Evolutionary conservation across 2,888 invertebrate genomes (phyloP).

Genomic region (Ochropacha duplaris): DNA sequence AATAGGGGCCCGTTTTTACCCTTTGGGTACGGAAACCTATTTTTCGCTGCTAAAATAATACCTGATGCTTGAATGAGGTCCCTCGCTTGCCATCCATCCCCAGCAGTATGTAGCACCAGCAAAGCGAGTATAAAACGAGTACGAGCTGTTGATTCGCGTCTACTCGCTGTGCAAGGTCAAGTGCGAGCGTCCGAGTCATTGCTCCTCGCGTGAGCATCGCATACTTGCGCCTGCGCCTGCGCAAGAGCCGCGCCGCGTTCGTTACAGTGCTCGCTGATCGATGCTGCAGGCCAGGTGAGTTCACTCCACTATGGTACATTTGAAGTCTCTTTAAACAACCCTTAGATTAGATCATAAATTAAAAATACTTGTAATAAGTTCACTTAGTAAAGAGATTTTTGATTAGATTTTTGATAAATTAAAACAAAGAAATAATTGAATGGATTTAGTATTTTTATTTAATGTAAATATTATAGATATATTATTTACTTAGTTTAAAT

Average conservation of each 20-base stretch:
- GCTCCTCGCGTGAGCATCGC: constrained; percentile 61
- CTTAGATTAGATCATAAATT: background rate
- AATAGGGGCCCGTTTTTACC: too few relatives aligned
- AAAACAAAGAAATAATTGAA: too few relatives aligned
- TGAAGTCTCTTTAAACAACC: background rate
- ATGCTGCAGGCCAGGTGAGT: constrained; percentile 3
- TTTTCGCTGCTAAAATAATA: background rate
- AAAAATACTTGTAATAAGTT: too few relatives aligned
- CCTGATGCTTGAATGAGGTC: background rate
- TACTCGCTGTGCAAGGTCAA: constrained; percentile 77
- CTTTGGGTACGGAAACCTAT: too few relatives aligned
- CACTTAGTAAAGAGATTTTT: too few relatives aligned
- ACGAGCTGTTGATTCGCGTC: constrained; percentile 70
- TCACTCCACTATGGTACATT: background rate
- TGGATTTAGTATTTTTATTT: too few relatives aligned
- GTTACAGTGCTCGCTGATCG: constrained; percentile 23
- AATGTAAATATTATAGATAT: too few relatives aligned
- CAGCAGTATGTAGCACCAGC: constrained; percentile 40
- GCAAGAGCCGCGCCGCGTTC: constrained; percentile 36
- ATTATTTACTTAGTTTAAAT: too few relatives aligned
- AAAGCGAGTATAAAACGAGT: constrained; percentile 76
- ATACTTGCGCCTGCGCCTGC: constrained; percentile 46
- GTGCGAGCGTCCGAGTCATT: constrained; percentile 77
- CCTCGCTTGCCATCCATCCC: constrained; percentile 10
- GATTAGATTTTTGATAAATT: too few relatives aligned